Conservation (phyloP, 2,797 vertebrate genomes). For the Phoebastria nigripes region DNA sequence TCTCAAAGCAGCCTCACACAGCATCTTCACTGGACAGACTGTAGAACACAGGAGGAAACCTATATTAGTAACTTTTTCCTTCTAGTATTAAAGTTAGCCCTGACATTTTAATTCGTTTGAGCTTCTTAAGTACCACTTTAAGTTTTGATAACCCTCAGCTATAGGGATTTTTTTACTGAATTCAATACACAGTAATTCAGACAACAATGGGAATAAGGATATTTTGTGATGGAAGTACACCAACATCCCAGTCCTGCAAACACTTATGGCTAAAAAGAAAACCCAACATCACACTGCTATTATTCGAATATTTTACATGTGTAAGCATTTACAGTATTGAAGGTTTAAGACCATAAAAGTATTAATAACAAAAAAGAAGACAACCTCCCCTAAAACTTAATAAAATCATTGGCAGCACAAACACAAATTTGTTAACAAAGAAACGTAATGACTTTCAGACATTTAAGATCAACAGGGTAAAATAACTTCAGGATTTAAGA, state of each 20-base stretch:
- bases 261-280: slow-evolving; percentile 12
- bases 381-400: not conserved
- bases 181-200: slow-evolving; percentile 40
- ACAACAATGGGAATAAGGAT: slow-evolving; percentile 15
- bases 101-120: slow-evolving; percentile 58
- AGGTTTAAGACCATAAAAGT: not conserved
- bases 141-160: slow-evolving; percentile 39
- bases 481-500: not conserved
- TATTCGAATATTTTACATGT: not conserved
- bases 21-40: slow-evolving; percentile 69
- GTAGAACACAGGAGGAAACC: slow-evolving; percentile 70
- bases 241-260: slow-evolving; percentile 54
- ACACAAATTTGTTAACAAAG: slow-evolving; percentile 19
- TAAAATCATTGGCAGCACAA: slow-evolving; percentile 23
- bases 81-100: slow-evolving; percentile 54
- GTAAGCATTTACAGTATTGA: slow-evolving; percentile 7
- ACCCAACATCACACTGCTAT: slow-evolving; percentile 1
- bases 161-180: not conserved
- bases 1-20: slow-evolving; percentile 68
- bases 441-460: slow-evolving; percentile 1
- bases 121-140: slow-evolving; percentile 29
- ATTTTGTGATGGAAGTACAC: slow-evolving; percentile 44
- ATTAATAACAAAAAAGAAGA: not conserved
- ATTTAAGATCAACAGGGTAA: not conserved
- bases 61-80: slow-evolving; percentile 68